phyloP scores from a whole-genome alignment of 1,140 invertebrate species.

The Drosophila mauritiana region DNA sequence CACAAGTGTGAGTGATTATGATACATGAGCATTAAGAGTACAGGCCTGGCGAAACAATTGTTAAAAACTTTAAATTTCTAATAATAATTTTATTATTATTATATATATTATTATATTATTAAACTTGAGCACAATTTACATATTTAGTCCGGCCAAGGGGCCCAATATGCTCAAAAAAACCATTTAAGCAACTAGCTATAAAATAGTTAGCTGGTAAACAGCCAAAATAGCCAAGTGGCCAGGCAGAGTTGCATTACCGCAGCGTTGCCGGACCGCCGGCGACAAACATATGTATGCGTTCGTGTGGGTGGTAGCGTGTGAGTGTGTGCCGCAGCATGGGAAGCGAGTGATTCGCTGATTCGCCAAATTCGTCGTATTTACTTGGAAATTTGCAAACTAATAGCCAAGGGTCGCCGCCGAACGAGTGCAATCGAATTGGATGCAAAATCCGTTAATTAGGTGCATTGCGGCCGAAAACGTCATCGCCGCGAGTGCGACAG shows the following conservation, averaged over 20 bases:
- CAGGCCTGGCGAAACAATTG: too few species aligned
- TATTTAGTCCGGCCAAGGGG: too few species aligned
- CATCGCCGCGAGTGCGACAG: constrained; percentile 39
- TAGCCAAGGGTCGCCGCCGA: constrained; percentile 21
- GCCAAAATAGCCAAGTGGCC: constrained; percentile 9
- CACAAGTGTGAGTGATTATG: too few species aligned
- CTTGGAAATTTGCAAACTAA: constrained; percentile 41
- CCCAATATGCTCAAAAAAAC: neutral
- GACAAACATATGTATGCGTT: constrained; percentile 42
- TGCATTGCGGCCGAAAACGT: constrained; percentile 41
- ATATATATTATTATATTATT: too few species aligned
- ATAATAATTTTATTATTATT: too few species aligned
- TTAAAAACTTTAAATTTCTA: too few species aligned
- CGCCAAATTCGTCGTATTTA: constrained; percentile 65
- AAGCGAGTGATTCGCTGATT: constrained; percentile 73
- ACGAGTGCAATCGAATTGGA: constrained; percentile 28
- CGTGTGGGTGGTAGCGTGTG: constrained; percentile 46
- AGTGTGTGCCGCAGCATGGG: constrained; percentile 74
- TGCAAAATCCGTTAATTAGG: constrained; percentile 55
- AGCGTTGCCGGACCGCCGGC: constrained; percentile 32
- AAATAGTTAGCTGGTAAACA: neutral
- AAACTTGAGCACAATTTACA: too few species aligned
- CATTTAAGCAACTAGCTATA: neutral
- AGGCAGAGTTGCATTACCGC: constrained; percentile 55
- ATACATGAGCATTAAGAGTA: too few species aligned